A percentile compares a stretch with the other conserved stretches of the same genome.
Evolutionary conservation across 2,797 vertebrate species (phyloP).

Genomic region (Nyctibius grandis): DNA sequence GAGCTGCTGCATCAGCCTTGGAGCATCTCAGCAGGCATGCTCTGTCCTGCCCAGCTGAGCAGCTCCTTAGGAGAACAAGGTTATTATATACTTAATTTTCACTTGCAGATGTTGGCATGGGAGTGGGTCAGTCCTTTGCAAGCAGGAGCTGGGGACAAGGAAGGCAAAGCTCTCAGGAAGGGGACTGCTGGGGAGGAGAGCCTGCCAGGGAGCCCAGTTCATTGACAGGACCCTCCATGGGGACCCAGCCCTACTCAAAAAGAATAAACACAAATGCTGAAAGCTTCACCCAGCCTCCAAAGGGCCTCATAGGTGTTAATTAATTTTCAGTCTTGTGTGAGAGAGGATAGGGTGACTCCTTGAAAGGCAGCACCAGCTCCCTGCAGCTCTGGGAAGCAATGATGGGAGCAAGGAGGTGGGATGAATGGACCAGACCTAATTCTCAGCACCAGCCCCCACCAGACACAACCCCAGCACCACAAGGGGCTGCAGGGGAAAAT

Average conservation of each 20-base stretch:
- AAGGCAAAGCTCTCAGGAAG: background rate
- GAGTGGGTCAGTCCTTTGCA: background rate
- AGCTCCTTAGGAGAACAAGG: background rate
- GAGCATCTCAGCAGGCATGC: background rate
- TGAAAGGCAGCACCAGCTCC: background rate
- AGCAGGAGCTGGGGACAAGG: background rate
- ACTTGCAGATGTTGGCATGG: background rate
- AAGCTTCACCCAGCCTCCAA: background rate
- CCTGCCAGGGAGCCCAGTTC: background rate
- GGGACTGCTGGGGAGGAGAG: background rate
- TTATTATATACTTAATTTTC: background rate
- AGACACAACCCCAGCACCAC: background rate
- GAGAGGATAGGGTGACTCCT: background rate
- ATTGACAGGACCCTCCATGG: background rate
- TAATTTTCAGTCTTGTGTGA: background rate
- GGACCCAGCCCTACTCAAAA: background rate
- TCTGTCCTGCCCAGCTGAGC: background rate
- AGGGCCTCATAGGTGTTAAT: background rate
- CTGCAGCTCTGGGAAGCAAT: rapidly evolving
- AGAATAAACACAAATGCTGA: background rate
- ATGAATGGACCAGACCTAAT: background rate
- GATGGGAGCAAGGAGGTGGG: background rate
- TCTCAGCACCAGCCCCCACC: background rate
- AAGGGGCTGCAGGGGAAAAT: background rate
- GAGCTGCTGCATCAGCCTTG: background rate